These are phyloP conservation scores for Eupithecia tripunctaria DNA, from an alignment of 2,888 invertebrate genomes.

Conservation along the genomic window DNA sequence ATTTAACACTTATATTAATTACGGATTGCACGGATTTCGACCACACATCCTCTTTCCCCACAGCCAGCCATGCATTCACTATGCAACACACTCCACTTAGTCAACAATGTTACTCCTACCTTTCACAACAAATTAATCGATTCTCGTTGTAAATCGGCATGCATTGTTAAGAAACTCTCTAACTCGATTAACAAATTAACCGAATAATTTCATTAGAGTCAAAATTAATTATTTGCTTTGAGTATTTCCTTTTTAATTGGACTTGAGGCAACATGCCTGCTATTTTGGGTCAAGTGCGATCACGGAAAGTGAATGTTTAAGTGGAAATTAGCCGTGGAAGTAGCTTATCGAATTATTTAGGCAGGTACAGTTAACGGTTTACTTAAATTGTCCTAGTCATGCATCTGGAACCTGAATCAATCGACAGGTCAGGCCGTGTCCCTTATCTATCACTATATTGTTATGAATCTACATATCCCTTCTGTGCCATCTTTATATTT, in stretches of 20 bases:
- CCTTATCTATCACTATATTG: no score
- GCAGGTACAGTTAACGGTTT: neutral
- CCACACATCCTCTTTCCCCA: constrained; percentile 5
- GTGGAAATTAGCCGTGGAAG: constrained; percentile 2
- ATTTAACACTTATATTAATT: neutral
- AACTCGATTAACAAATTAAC: constrained; percentile 67
- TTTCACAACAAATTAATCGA: constrained; percentile 49
- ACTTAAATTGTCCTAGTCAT: no score
- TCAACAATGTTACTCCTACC: constrained; percentile 18
- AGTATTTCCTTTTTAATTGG: constrained; percentile 25
- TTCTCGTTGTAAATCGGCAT: constrained; percentile 51
- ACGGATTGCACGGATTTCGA: neutral
- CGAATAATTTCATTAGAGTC: constrained; percentile 57
- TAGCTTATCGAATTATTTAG: neutral
- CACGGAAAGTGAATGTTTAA: neutral
- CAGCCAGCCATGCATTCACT: constrained; percentile 4
- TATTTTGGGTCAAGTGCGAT: constrained; percentile 12
- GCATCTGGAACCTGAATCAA: no score
- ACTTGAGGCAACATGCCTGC: constrained; percentile 7
- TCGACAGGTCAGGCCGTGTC: no score
- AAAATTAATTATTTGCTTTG: constrained; percentile 57
- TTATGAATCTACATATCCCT: no score
- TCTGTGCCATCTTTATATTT: no score
- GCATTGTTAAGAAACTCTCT: constrained; percentile 61
- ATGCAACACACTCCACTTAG: constrained; percentile 10